Base-by-base conservation (phyloP, 2,797 vertebrate species). In the Argya squamiceps region DNA sequence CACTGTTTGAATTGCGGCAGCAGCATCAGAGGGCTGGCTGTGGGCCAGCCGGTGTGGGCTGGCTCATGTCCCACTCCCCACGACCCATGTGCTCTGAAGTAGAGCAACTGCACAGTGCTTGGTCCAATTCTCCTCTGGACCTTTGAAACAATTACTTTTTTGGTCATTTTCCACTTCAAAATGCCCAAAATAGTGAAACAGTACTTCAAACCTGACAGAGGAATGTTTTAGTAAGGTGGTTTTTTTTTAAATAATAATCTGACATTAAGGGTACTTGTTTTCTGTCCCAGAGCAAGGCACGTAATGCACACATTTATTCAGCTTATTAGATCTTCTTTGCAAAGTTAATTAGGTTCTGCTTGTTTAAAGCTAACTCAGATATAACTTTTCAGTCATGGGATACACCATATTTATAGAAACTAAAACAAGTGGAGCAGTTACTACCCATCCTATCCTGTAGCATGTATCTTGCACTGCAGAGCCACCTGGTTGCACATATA, bases 141-240 rank as follows among this genome's bases (percentile, higher is more conserved):
- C 81, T 89, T 60, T 4, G 10, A 81, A 49, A 89, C 52, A 88
- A 46, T 52, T 75, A 60, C 10, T 52, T 82, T 88, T 82, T 88
- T 52, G 10, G 34, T 89, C 29, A 50, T 76, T 93, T 94, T 85
- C 56, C 52, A 77, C 36, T 91, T 89, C 75, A 82, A 92, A 83
- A 52, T 22, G 6, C 56, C 39, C 60, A 60, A 83, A 89, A 85
- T 73, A 89, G 85, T 88, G 84, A 93, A 94, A 65, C 8, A 41
- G 59, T 43, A 53, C 82, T 80, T 94, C 75, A 93, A 73, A 91
- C 4, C 13, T 77, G 68, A 80, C 52, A 88, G 43, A 91, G 16
- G 36, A 80, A 36, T 34, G 5, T 83, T 93, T 76, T 37, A 39
- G 39, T 62, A 69, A 62, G 19, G 50, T 46, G 50, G 0, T 15